These are phyloP conservation scores for Notospermus geniculatus DNA, from an alignment of 1,140 invertebrate species.

Conservation along the genomic window DNA sequence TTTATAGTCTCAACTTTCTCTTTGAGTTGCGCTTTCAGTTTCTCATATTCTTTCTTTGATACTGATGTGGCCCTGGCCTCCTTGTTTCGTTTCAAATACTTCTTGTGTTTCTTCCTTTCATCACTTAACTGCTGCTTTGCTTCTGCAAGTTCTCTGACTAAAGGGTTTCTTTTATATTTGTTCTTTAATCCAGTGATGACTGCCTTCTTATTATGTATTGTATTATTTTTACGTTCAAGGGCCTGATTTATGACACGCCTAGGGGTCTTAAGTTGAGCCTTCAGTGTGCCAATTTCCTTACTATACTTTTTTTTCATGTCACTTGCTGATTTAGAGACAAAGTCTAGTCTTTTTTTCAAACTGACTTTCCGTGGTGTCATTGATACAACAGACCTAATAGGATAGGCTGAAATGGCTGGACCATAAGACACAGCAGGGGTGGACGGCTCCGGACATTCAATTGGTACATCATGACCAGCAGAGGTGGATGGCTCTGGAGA, in stretches of 20 bases:
- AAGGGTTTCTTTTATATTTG: not conserved
- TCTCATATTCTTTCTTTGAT: not conserved
- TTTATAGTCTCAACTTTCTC: not conserved
- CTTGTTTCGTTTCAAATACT: not conserved
- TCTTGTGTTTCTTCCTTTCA: not conserved
- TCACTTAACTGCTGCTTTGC: not conserved
- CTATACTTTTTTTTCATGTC: not conserved
- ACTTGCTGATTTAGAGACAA: not conserved
- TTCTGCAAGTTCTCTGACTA: not conserved
- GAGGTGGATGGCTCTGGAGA: no score
- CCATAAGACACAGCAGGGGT: no score
- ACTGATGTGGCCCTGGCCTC: not conserved
- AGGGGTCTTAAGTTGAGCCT: not conserved
- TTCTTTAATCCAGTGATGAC: conserved; percentile 4
- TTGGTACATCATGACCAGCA: no score
- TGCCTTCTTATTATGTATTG: not conserved
- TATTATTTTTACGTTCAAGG: not conserved
- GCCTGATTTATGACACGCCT: conserved; percentile 3
- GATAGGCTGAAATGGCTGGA: no score
- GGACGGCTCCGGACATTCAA: no score
- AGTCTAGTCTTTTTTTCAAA: no score
- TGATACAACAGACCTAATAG: no score
- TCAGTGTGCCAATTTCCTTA: not conserved
- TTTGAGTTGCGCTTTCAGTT: not conserved
- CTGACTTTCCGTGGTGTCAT: no score